These are phyloP conservation scores for Sylvicola cinctus DNA, from an alignment of 2,888 invertebrate species.

Conservation along the genomic window DNA sequence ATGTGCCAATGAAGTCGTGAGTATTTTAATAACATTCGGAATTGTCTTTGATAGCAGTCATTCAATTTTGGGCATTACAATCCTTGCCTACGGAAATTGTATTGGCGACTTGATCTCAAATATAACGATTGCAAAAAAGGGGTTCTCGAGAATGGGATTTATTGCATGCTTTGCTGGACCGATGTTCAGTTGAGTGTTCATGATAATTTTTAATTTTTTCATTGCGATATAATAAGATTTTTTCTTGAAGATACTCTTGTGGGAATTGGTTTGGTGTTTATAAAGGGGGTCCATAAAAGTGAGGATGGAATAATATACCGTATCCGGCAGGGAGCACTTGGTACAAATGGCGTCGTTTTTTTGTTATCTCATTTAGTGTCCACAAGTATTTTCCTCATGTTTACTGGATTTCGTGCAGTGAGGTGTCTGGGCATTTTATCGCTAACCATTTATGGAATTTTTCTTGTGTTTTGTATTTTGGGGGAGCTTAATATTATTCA, in stretches of 20 bases:
- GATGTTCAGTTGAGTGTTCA: slow-evolving; percentile 33
- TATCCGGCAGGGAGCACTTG: slow-evolving; percentile 24
- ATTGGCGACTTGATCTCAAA: slow-evolving; percentile 31
- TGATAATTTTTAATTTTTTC: slow-evolving; percentile 2
- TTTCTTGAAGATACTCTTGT: slow-evolving; percentile 17
- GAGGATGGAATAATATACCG: slow-evolving; percentile 4
- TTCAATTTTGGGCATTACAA: slow-evolving; percentile 38
- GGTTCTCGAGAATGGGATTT: slow-evolving; percentile 41
- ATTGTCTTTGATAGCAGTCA: slow-evolving; percentile 33
- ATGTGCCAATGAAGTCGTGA: slow-evolving; percentile 38
- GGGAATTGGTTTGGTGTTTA: slow-evolving; percentile 20
- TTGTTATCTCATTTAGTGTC: slow-evolving; percentile 24
- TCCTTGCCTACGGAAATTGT: slow-evolving; percentile 44
- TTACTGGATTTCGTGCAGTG: slow-evolving; percentile 25
- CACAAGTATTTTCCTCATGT: slow-evolving; percentile 25
- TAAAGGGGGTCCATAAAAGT: background rate
- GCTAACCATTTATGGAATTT: slow-evolving; percentile 26
- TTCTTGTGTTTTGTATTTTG: slow-evolving; percentile 28
- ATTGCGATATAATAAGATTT: background rate
- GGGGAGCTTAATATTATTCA: slow-evolving; percentile 26
- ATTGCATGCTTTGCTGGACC: slow-evolving; percentile 49
- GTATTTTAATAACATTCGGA: slow-evolving; percentile 32
- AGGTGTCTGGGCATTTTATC: slow-evolving; percentile 28
- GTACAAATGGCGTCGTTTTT: slow-evolving; percentile 24
- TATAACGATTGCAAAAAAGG: slow-evolving; percentile 34